phyloP scores from a whole-genome alignment of 2,888 invertebrate species.

The Pogonocherus hispidulus region DNA sequence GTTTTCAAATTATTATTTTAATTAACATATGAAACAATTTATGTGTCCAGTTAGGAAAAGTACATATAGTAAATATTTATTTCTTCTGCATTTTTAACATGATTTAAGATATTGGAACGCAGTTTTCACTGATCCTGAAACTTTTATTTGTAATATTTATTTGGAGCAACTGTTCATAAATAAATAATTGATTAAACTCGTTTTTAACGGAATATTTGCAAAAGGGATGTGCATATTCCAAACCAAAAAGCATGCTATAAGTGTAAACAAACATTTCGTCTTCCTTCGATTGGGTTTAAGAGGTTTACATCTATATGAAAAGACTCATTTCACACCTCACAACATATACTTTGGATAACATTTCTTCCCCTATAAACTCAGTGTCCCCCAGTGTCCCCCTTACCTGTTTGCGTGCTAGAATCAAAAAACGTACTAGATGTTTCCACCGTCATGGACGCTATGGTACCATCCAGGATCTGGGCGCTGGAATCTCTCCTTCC shows the following conservation, averaged over 20 bases:
- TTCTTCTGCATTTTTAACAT: too few relatives aligned
- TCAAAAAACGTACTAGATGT: conserved; percentile 94
- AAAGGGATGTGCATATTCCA: background rate
- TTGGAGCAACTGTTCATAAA: too few relatives aligned
- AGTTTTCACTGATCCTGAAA: too few relatives aligned
- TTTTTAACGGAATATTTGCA: background rate
- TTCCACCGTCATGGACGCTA: conserved; percentile 93
- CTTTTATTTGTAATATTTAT: too few relatives aligned
- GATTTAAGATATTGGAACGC: too few relatives aligned
- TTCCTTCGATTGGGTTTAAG: too few relatives aligned
- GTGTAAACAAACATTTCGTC: background rate
- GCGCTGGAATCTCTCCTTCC: conserved; percentile 88
- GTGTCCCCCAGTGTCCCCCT: conserved; percentile 64
- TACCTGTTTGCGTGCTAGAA: conserved; percentile 93
- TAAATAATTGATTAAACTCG: background rate
- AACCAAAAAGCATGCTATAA: background rate
- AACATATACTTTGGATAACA: conserved; percentile 1
- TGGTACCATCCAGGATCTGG: conserved; percentile 92
- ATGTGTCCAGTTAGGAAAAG: too few relatives aligned
- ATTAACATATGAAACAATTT: too few relatives aligned
- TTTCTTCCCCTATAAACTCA: background rate
- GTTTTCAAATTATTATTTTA: too few relatives aligned
- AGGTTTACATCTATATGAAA: background rate
- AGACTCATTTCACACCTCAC: background rate
- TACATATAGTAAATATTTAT: too few relatives aligned